Base-by-base conservation (phyloP, 2,888 invertebrate species). In the Lingula anatina region DNA sequence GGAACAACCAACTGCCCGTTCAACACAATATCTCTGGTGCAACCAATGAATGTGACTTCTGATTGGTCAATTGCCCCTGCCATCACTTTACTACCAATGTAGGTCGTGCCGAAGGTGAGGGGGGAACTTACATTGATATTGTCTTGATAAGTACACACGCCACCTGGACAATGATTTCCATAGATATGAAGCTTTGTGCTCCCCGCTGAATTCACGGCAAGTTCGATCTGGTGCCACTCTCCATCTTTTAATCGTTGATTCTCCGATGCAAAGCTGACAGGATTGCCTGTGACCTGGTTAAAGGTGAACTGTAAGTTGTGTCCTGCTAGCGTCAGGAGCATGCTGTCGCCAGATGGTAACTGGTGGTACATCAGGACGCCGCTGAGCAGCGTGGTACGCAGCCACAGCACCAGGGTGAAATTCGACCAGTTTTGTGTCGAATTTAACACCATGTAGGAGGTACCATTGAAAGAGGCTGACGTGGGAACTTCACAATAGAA, bases 31-130 rank as follows among this genome's bases (percentile, higher is more conserved):
- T 96, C 94, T 38, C 65, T 88, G 78, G 91, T 87, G 77, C 95
- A 96, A 5, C 95, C 95, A 12, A 91, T 87, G 77, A 91, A 88
- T 71, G 84, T 86, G 46, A 87, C 85, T n/a, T 87, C 86, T 0
- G 46, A 46, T 12, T 15, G 18, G 26, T 24, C 18, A 3, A 21
- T 5, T 12, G 28, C 46, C 15, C 31, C 31, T 9, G 15, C 15
- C 31, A 31, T 15, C 9, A 12, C 15, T 9, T 31, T 15, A 31
- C 9, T 15, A 31, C 31, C 15, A 31, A 31, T 31, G 15, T 31
- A 12, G 31, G 31, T 9, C 9, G 15, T 12, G 9, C 9, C 15
- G 9, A 9, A 9, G 15, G 9, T 31, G 9, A 31, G 15, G 15
- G 9, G 15, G 9, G 9, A 15, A 31, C 31, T 31, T 15, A 15